Evolutionary conservation across 2,888 invertebrate genomes (phyloP), one percentile per base, ranked within the genome.

Genomic region (Drosophila lutescens): DNA sequence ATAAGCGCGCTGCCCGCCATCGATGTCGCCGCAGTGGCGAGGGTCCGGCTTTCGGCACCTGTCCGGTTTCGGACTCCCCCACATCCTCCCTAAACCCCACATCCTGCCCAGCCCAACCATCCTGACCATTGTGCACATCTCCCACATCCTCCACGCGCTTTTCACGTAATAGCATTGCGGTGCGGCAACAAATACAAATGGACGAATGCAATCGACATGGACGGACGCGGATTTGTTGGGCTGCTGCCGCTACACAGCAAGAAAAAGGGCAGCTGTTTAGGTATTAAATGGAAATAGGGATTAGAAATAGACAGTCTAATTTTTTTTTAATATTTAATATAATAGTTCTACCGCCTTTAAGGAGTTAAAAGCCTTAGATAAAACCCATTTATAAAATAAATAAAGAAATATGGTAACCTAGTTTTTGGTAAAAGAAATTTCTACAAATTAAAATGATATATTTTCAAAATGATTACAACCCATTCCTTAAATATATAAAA

Each of bases 161-260:
- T 79, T 76, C 87, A 66, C 78, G 74, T 87, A 85, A 83, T 87
- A 82, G 83, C 88, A 86, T 88, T 86, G 85, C 77, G 81, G 80
- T 83, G 49, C 62, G 46, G 47, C 57, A 58, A 66, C 78, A 87
- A 72, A 87, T 77, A 60, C 71, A 63, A 59, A 66, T 60, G 55
- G 53, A 43, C 53, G 55, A 46, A 61, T 57, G 74, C 51, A 54
- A 63, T 65, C 65, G 56, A 47, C 50, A 32, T 54, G 36, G 44
- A 43, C 40, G 49, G 30, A 46, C 40, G 26, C 23, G 49, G 67
- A 73, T 66, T 74, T 65, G 74, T 44, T 60, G 51, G 44, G 43
- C 38, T 44, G 13, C 17, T 47, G 38, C 41, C 32, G 12, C 1
- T 46, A n/a, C 66, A 46, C 61, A 20, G 36, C 0, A 8, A 30